Evolutionary conservation across 2,797 vertebrate species (phyloP), one percentile per base, ranked within the genome.

Genomic region (Halcyon chelicuti): DNA sequence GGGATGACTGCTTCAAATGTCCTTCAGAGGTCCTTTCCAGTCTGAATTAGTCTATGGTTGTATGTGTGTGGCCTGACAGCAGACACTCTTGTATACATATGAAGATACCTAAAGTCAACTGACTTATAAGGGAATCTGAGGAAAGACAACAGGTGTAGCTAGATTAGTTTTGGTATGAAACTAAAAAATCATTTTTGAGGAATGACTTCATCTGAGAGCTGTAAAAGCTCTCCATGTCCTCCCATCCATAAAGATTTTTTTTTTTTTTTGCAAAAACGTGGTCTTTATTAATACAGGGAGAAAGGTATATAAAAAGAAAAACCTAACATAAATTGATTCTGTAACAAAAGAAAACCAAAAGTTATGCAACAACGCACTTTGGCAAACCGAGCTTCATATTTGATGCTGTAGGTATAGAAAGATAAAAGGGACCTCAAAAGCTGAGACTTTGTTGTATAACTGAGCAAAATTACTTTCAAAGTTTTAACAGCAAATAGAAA

Each of bases 401-500:
- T 73, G 57, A 74, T 82, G 40, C 40, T 82, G 40, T 44, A 72
- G 40, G 14, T 66, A 44, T 1, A 90, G 39, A 93, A 94, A 81
- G 37, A 70, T 67, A 81, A 60, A 33, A 81, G 37, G 31, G n/a
- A 54, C 28, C 28, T 60, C 73, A 86, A 44, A 28, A 94, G 15
- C 12, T 51, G 33, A 73, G 60, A 52, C 17, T 74, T 47, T 66
- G 37, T 44, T 83, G 12, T 88, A 35, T 70, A 91, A 83, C 76
- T 51, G 47, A 84, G 58, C 17, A 90, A 95, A 94, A 94, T 76
- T 73, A 57, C 63, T 95, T 93, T 58, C 16, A 26, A 70, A 88
- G 28, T 79, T 76, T 73, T 93, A 94, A 76, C 26, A 90, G 86
- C 35, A 92, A 86, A 49, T 33, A 94, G 91, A 86, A 85, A 71